Percentiles rank a stretch among this genome's conserved stretches.
These are phyloP conservation scores for Carabus problematicus DNA, from an alignment of 2,888 invertebrate species.

Conservation along the genomic window DNA sequence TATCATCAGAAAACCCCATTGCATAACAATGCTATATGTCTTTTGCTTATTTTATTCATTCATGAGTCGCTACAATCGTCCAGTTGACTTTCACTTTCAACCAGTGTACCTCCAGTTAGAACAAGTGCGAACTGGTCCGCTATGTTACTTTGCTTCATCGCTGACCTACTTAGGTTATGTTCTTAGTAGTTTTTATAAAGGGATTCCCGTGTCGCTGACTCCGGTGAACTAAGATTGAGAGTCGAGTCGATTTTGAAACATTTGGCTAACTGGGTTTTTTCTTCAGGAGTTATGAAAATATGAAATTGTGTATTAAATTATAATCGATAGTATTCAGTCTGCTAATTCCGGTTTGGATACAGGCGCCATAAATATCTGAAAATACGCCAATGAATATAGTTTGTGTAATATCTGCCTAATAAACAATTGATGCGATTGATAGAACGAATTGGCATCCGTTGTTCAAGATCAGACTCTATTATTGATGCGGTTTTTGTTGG, in stretches of 20 bases:
- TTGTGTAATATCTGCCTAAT: not conserved
- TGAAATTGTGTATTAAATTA: no score
- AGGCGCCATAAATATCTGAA: no score
- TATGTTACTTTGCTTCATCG: constrained; percentile 8
- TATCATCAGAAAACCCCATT: constrained; percentile 35
- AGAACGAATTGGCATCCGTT: constrained; percentile 29
- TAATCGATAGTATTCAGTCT: no score
- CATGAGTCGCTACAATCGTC: constrained; percentile 19
- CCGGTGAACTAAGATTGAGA: no score
- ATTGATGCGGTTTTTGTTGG: no score
- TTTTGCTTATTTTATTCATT: constrained; percentile 19
- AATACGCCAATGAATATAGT: no score
- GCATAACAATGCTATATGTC: constrained; percentile 17
- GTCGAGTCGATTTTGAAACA: no score
- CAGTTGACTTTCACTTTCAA: constrained; percentile 18
- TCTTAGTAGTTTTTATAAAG: constrained; percentile 21
- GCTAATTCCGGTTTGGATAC: no score
- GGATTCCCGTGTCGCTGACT: no score
- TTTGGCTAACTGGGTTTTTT: no score
- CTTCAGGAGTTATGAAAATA: no score
- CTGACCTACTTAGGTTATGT: constrained; percentile 23
- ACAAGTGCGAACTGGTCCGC: not conserved
- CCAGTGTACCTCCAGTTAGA: not conserved
- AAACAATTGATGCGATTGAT: not conserved
- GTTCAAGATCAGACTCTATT: constrained; percentile 19